Evolutionary conservation across 1,140 invertebrate species (phyloP), one percentile per base, ranked within the genome.

Genomic region (Cotesia typhae): DNA sequence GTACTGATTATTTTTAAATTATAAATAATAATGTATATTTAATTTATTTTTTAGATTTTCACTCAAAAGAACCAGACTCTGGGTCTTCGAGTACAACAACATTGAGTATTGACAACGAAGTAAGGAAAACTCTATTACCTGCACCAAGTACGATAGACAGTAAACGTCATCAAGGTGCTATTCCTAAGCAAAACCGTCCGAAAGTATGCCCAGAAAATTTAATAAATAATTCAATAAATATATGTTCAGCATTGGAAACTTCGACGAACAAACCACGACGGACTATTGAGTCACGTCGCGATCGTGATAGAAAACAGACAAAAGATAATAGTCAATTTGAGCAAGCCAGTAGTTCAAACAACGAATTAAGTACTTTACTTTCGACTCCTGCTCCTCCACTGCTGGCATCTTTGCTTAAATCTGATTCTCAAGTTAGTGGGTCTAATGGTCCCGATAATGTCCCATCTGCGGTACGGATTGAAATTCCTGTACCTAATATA

Each of bases 91-190:
- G 87, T 75, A 88, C 87, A 60, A 88, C 88, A n/a, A 87, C 88
- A 1, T 79, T 89, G 3, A 89, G 88, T 60, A 80, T 89, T 52
- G 89, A 90, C 70, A 89, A 89, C 64, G 89, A 90, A 59, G 84
- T 82, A 10, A 87, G 86, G 53, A 78, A 82, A 37, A 87, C 83
- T 20, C 74, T 87, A 7, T 57, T 87, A 38, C 85, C 85, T 2
- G 36, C 74, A 4, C 9, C 52, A 12, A 70, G 9, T 17, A 82
- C 83, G 12, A 72, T 82, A 1, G 84, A 87, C 65, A 82, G 67
- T 38, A 84, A 86, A 63, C 87, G 86, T 37, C 88, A 91, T 79
- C 89, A 93, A 75, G 93, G 93, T 10, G 92, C 92, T 52, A 93
- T 93, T 77, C 92, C 92, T 35, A 94, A 93, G 79, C 90, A 91